Percentiles rank a stretch among this genome's conserved stretches.
These are phyloP conservation scores for Pseudomugil tenellus DNA, from an alignment of 2,797 vertebrate species.

Conservation along the genomic window DNA sequence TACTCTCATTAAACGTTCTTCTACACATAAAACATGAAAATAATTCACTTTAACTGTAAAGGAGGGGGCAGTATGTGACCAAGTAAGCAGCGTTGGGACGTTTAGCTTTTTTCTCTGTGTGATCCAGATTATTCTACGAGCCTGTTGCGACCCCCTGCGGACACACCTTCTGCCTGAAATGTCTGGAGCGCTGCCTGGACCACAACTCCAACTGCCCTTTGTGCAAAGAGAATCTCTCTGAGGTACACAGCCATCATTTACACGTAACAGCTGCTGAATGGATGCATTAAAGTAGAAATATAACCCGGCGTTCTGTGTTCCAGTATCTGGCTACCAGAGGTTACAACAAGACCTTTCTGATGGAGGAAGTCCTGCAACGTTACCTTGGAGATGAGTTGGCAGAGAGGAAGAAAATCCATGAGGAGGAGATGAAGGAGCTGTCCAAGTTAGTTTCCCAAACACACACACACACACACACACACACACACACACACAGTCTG, in stretches of 20 bases:
- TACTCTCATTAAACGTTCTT: background rate
- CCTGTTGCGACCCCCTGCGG: constrained; percentile 93
- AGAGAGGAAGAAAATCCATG: constrained; percentile 91
- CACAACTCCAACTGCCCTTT: constrained; percentile 92
- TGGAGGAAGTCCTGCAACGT: constrained; percentile 89
- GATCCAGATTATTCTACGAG: constrained; percentile 83
- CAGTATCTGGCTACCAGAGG: constrained; percentile 91
- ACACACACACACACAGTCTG: too few relatives aligned
- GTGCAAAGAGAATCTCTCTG: constrained; percentile 93
- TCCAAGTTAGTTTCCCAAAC: constrained; percentile 85
- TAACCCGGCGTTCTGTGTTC: too few relatives aligned
- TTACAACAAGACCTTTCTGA: constrained; percentile 90
- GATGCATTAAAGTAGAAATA: background rate
- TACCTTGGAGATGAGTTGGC: constrained; percentile 89
- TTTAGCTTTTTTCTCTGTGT: background rate
- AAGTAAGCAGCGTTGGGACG: background rate
- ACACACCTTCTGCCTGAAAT: constrained; percentile 96
- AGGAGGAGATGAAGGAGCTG: constrained; percentile 93
- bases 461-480: background rate
- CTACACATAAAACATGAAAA: too few relatives aligned
- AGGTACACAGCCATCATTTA: constrained; percentile 73
- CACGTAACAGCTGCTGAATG: background rate
- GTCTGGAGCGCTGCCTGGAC: constrained; percentile 93
- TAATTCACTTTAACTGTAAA: background rate
- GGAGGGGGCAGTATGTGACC: background rate